Percentiles rank a stretch among this genome's conserved stretches.
These are phyloP conservation scores for Eulemur macaco DNA, from an alignment of 2,113 vertebrate species.

Conservation along the genomic window DNA sequence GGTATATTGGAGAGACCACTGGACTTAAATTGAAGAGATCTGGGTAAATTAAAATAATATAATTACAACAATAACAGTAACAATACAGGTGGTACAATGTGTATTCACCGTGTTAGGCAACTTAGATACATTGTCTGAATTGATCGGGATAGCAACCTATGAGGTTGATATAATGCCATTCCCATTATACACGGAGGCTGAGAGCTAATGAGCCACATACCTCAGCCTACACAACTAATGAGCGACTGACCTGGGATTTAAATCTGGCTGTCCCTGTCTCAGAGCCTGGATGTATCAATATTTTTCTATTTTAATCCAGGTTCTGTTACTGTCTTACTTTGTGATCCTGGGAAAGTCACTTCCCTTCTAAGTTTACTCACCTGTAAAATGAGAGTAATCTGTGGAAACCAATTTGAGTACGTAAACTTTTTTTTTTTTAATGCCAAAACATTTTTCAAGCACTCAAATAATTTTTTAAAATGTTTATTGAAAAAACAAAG, in stretches of 20 bases:
- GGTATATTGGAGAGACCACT: neutral
- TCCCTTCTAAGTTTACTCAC: neutral
- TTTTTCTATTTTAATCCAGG: neutral
- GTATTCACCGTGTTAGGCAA: accelerated
- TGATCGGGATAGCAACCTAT: neutral
- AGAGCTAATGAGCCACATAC: neutral
- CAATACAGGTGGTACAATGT: accelerated
- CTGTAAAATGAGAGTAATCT: neutral
- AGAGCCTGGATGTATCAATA: too few species aligned
- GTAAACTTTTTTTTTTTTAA: neutral
- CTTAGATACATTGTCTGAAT: neutral
- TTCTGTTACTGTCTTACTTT: neutral
- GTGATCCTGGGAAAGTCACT: neutral
- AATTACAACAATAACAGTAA: neutral
- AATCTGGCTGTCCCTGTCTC: neutral
- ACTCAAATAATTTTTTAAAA: neutral
- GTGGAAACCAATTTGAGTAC: neutral
- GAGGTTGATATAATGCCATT: neutral
- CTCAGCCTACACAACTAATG: neutral
- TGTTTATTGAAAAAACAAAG: neutral
- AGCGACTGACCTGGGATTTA: neutral
- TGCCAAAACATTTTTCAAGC: neutral
- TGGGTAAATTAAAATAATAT: neutral
- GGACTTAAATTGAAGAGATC: neutral
- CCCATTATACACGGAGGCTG: neutral